Conservation (phyloP, 2,113 vertebrate species). For the Scopus umbretta region DNA sequence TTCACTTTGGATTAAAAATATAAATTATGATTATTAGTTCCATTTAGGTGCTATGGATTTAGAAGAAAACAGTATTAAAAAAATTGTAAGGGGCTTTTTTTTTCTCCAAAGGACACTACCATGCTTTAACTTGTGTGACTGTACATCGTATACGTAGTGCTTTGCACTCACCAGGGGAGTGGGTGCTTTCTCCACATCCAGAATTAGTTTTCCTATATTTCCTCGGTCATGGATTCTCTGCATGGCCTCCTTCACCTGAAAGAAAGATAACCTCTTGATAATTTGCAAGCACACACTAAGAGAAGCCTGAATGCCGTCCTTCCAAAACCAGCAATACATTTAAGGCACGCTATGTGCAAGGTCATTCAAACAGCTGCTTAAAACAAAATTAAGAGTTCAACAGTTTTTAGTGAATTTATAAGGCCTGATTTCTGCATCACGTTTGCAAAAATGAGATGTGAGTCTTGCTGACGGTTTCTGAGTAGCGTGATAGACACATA, state of each 20-base stretch:
- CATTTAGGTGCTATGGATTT: background rate
- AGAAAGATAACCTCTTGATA: background rate
- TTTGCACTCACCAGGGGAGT: conserved; percentile 87
- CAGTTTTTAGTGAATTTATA: background rate
- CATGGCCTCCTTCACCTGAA: conserved; percentile 98
- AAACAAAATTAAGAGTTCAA: background rate
- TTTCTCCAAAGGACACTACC: background rate
- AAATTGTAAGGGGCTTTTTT: background rate
- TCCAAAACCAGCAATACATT: background rate
- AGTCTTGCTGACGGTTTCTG: background rate
- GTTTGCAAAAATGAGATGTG: background rate
- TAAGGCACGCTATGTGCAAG: background rate
- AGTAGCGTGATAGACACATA: background rate
- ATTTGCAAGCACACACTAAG: background rate
- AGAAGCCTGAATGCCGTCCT: background rate
- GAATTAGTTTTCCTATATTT: conserved; percentile 96
- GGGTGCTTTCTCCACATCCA: conserved; percentile 95
- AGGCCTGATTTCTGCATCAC: background rate
- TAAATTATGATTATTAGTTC: background rate
- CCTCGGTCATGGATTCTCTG: conserved; percentile 98
- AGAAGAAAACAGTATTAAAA: background rate
- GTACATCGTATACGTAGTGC: background rate
- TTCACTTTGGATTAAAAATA: background rate
- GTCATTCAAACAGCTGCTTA: background rate
- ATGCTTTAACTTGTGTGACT: background rate